Base-by-base conservation (phyloP, 2,113 vertebrate species). In the Eudyptes chrysolophus region DNA sequence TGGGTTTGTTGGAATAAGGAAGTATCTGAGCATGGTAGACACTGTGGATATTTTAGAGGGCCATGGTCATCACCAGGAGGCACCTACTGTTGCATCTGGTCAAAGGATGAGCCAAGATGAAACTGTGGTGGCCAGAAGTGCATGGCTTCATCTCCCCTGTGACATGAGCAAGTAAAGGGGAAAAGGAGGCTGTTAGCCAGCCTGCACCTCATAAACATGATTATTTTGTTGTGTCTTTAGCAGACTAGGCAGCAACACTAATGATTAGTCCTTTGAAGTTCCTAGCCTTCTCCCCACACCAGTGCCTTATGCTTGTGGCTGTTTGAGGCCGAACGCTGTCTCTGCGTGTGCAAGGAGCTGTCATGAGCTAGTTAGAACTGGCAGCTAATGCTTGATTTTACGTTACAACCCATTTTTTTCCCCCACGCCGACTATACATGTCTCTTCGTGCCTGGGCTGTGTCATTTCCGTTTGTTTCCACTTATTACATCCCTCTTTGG, bases 381-480 rank as follows among this genome's bases (percentile, higher is more conserved):
- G 83, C 94, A 94, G 76, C 86, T 94, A 57, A 79, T 61, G 55
- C 80, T 89, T 49, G n/a, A 42, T 84, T 91, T 91, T 91, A 52
- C 25, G 57, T 65, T 44, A 49, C 26, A 89, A 64, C 52, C 57
- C 36, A 6, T 54, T 87, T 42, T 34, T 34, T 7, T 1, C n/a
- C 76, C 68, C 38, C 36, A 12, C 1, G 2, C 94, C 1, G 0
- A 51, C 80, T 55, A 38, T 65, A 52, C 72, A 0, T 16, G 96
- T 76, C 89, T 85, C 61, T 40, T 91, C 95, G 54, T 89, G 96
- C 91, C 94, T 61, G 54, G 86, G 80, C 84, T 79, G 80, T 95
- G 88, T 96, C 95, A 84, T 91, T 97, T 94, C 94, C 40, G 27
- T 87, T 95, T 68, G 61, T 89, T 90, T 92, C 87, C 74, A 78